Base-by-base conservation (phyloP, 2,888 invertebrate genomes). In the Tholera decimalis region DNA sequence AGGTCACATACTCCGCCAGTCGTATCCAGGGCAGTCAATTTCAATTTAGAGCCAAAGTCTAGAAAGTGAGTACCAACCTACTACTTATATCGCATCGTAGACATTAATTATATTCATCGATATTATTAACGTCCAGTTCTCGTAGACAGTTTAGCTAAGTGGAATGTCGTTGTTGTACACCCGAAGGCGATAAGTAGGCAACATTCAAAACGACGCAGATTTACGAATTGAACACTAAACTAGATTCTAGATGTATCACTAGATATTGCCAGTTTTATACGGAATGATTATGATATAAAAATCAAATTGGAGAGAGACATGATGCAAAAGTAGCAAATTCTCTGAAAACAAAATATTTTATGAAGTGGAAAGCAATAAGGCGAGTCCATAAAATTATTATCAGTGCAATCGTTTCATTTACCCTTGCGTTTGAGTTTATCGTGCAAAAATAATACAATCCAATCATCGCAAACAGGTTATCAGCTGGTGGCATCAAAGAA, bases 401-500 rank as follows among this genome's bases (percentile, higher is more conserved):
- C 11, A 58, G 58, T 55, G 8, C 63, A 59, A 73, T 65, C 44
- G 56, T 57, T 73, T 65, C 51, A 73, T 69, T 62, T 57, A 46
- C 22, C 18, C 44, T 9, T 44, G 49, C 46, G 28, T 70, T 60
- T 46, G 43, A n/a, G 30, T 50, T 65, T 57, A 20, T 64, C 51
- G 64, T 57, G 57, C 53, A 26, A 49, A 28, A 33, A 58, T 76
- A 71, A 76, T 65, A 44, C 57, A 57, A 51, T 71, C 26, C 46
- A 46, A 70, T 75, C 39, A 65, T 51, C 50, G 20, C 49, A n/a
- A 44, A 49, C 80, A 90, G 90, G 80, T 80, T 85, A 50, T 94
- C 95, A 35, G 84, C 95, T 6, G 92, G 93, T 15, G 96, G 96
- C 0, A 91, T 97, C 54, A 96, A 96, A 82, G 96, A 97, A 65